Conservation (phyloP, 2,888 invertebrate species). For the Drosophila rubida region DNA sequence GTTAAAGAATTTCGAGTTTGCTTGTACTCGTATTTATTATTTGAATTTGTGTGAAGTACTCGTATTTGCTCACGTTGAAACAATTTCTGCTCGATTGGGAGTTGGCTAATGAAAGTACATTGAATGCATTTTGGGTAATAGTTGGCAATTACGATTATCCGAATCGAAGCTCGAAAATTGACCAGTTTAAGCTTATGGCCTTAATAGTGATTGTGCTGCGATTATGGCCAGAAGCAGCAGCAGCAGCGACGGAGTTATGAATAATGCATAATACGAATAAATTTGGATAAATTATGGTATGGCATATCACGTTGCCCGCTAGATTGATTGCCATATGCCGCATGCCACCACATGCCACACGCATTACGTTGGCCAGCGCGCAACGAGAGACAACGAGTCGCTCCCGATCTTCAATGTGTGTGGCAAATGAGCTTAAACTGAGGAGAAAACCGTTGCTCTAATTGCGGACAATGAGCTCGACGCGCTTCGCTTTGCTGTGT, state of each 20-base stretch:
- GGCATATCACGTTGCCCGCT: slow-evolving; percentile 27
- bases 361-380: slow-evolving; percentile 12
- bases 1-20: no score
- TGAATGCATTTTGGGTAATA: slow-evolving; percentile 9
- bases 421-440: slow-evolving; percentile 73
- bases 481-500: slow-evolving; percentile 56
- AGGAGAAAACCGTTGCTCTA: slow-evolving; percentile 75
- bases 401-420: slow-evolving; percentile 61
- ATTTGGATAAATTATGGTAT: slow-evolving; percentile 51
- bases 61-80: background rate
- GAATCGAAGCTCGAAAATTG: slow-evolving; percentile 31
- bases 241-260: slow-evolving; percentile 35
- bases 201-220: slow-evolving; percentile 29
- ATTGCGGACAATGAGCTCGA: slow-evolving; percentile 70
- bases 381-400: slow-evolving; percentile 9
- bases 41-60: no score
- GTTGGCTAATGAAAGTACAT: slow-evolving; percentile 17
- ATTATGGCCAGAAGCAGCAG: slow-evolving; percentile 11
- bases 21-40: background rate
- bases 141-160: slow-evolving; percentile 3
- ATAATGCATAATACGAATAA: slow-evolving; percentile 54
- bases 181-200: slow-evolving; percentile 39
- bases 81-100: background rate
- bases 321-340: slow-evolving; percentile 48
- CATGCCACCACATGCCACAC: slow-evolving; percentile 50